Evolutionary conservation across 1,140 invertebrate species (phyloP).

Genomic region (Goniozus legneri): DNA sequence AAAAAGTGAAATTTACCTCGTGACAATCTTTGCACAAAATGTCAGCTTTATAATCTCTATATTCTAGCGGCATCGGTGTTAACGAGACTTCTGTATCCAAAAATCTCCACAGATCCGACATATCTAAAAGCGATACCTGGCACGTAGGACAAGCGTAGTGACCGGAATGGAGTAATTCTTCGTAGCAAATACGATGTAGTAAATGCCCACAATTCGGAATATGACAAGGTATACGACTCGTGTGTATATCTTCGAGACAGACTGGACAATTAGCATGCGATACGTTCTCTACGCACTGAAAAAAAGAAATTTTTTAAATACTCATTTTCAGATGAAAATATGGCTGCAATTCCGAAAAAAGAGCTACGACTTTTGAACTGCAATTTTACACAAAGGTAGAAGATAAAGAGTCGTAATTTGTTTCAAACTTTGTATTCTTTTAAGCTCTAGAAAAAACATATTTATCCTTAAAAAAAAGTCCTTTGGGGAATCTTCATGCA

Average conservation of each 20-base stretch:
- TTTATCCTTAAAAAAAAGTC: too few species aligned
- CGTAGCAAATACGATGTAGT: constrained; percentile 77
- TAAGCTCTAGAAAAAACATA: too few species aligned
- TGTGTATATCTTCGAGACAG: constrained; percentile 85
- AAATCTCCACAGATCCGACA: constrained; percentile 76
- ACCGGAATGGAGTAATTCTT: constrained; percentile 70
- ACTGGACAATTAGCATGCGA: constrained; percentile 83
- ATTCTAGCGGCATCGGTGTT: constrained; percentile 80
- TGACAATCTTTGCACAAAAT: constrained; percentile 88
- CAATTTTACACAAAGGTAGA: too few species aligned
- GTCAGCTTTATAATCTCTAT: constrained; percentile 70
- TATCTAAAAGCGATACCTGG: constrained; percentile 79
- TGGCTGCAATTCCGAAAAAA: too few species aligned
- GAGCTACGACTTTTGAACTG: too few species aligned
- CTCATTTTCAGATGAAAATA: too few species aligned
- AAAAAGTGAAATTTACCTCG: constrained; percentile 67
- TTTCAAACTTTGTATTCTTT: too few species aligned
- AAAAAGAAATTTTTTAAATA: too few species aligned
- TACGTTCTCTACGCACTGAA: constrained; percentile 82
- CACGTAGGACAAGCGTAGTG: constrained; percentile 86
- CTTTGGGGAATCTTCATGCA: too few species aligned
- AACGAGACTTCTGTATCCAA: constrained; percentile 75
- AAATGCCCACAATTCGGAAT: constrained; percentile 84
- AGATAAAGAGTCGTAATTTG: too few species aligned
- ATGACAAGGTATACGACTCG: constrained; percentile 79